Base-by-base conservation (phyloP, 2,113 vertebrate genomes). In the Plecotus auritus region DNA sequence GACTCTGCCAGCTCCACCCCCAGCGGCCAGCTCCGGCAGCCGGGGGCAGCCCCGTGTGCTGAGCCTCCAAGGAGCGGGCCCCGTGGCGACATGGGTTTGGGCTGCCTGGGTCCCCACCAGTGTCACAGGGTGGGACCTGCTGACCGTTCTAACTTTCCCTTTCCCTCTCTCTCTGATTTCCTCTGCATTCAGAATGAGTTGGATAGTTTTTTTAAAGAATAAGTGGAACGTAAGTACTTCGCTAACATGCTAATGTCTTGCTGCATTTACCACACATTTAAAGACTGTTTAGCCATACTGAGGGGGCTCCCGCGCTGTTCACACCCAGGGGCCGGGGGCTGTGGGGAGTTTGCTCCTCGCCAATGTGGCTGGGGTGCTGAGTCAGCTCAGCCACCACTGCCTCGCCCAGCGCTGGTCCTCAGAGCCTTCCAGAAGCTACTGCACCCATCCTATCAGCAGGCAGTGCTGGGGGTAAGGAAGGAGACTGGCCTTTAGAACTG, bases 181-280 rank as follows among this genome's bases (percentile, higher is more conserved):
- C 12, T 56, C 64, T 85, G 97, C 96, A 56, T 73, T 88, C 97
- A 85, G 74, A 93, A 92, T 81, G 95, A 95, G 84, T 7, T 78
- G 95, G 90, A 95, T 93, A 93, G 94, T 90, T 92, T 72, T 94
- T 59, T 22, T 51, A 91, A 90, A 30, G 80, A 76, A 47, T 64
- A 40, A 88, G 12, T 45, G 72, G 80, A 84, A 92, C 10, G 96
- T 97, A 96, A 97, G 96, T 97, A 95, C 54, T 13, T 16, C 30
- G 85, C 61, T 2, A 61, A n/a, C 23, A 13, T 51, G 72, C 64
- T 32, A 7, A 3, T 23, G 45, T 18, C 42, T 84, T 40, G 26
- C 13, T 23, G 7, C 1, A 1, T 42, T n/a, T n/a, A 17, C 32
- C 4, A 0, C 28, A 2, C 17, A 30, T 40, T 51, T 42, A 22